A percentile compares a stretch with the other conserved stretches of the same genome.
Conservation (phyloP, 2,888 invertebrate species). For the Cerceris ruficornis region DNA sequence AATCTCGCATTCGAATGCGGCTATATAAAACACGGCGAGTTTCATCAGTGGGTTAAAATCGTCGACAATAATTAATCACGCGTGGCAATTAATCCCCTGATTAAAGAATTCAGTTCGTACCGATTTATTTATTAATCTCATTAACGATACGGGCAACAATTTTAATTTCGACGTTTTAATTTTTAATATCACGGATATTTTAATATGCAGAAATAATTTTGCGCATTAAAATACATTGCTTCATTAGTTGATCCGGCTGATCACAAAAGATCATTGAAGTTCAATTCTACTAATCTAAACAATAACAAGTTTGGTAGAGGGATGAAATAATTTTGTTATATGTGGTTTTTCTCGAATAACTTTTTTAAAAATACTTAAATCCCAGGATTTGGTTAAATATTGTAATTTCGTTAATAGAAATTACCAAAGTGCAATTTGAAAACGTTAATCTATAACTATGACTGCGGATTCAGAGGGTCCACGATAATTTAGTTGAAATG, state of each 20-base stretch:
- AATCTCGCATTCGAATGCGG: conserved; percentile 26
- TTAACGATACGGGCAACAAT: conserved; percentile 34
- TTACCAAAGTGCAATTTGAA: no score
- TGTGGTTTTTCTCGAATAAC: no score
- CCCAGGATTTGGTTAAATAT: no score
- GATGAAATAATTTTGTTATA: no score
- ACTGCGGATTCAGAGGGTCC: no score
- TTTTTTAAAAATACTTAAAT: no score
- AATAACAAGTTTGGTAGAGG: no score
- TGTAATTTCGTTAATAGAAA: no score
- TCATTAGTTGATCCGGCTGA: not conserved
- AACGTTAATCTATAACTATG: no score
- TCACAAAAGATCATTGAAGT: not conserved
- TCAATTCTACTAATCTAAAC: no score
- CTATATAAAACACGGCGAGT: conserved; percentile 52
- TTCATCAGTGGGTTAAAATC: conserved; percentile 47
- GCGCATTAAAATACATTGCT: not conserved
- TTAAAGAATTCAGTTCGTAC: conserved; percentile 45
- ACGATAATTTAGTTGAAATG: no score
- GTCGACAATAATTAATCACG: conserved; percentile 55
- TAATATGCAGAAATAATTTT: conserved; percentile 4
- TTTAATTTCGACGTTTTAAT: conserved; percentile 52
- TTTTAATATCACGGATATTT: conserved; percentile 34
- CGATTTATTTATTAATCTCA: conserved; percentile 52
- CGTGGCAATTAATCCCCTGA: conserved; percentile 49